Percentiles rank a stretch among this genome's conserved stretches.
Conservation (phyloP, 2,888 invertebrate species). For the Drosophila histrio region DNA sequence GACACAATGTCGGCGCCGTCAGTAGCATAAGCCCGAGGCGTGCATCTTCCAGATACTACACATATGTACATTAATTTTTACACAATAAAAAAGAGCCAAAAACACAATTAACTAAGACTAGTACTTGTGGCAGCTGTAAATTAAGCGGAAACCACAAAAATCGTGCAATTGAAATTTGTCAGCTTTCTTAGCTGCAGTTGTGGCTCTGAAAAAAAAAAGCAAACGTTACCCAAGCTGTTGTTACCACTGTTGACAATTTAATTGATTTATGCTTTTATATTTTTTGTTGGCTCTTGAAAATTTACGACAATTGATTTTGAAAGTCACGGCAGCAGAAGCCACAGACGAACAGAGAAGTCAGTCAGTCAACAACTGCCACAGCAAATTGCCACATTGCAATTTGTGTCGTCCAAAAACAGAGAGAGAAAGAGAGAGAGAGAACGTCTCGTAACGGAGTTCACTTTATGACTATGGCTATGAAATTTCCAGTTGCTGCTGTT, state of each 20-base stretch:
- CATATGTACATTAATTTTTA: not conserved
- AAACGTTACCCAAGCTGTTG: constrained; percentile 52
- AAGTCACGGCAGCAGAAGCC: constrained; percentile 30
- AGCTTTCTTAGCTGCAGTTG: constrained; percentile 16
- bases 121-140: constrained; percentile 44
- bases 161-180: constrained; percentile 61
- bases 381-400: constrained; percentile 20
- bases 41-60: constrained; percentile 49
- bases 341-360: not conserved
- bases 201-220: not conserved
- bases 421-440: not conserved
- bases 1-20: constrained; percentile 20
- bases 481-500: not conserved
- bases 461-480: constrained; percentile 10
- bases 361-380: not conserved
- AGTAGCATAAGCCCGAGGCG: constrained; percentile 10
- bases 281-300: constrained; percentile 39
- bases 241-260: constrained; percentile 65
- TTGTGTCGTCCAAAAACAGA: not conserved
- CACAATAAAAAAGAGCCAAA: constrained; percentile 51
- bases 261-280: constrained; percentile 63
- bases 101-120: constrained; percentile 64
- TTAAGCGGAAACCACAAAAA: constrained; percentile 60
- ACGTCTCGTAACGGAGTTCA: constrained; percentile 3
- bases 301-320: constrained; percentile 63